phyloP scores from a whole-genome alignment of 2,113 vertebrate species.

The Struthio camelus region DNA sequence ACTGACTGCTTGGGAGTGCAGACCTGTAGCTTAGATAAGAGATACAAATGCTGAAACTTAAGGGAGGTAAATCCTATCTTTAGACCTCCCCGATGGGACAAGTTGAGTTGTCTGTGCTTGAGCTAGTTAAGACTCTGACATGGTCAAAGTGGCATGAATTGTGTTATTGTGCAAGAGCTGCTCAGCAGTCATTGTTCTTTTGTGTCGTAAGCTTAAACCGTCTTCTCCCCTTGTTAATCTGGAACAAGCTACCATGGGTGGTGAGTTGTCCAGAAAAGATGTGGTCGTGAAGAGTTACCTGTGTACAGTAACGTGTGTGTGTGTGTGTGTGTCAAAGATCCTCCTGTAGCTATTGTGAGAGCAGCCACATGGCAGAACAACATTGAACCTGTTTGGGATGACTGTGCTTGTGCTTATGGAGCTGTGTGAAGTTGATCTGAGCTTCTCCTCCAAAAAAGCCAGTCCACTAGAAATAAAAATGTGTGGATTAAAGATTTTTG shows the following conservation, averaged over 20 bases:
- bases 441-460: background rate
- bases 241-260: background rate
- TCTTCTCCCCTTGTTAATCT: background rate
- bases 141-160: background rate
- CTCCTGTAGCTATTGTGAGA: fast-evolving
- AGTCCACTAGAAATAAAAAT: background rate
- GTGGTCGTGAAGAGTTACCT: background rate
- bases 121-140: background rate
- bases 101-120: background rate
- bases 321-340: background rate
- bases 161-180: background rate
- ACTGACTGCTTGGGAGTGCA: background rate
- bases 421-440: background rate
- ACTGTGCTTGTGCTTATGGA: background rate
- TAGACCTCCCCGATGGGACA: background rate
- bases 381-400: background rate
- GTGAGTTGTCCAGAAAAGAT: background rate
- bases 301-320: background rate
- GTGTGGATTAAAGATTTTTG: background rate
- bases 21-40: background rate
- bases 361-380: background rate
- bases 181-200: background rate
- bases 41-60: background rate
- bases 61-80: background rate
- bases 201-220: background rate